Evolutionary conservation across 2,113 vertebrate genomes (phyloP).

Genomic region (Melospiza melodia): DNA sequence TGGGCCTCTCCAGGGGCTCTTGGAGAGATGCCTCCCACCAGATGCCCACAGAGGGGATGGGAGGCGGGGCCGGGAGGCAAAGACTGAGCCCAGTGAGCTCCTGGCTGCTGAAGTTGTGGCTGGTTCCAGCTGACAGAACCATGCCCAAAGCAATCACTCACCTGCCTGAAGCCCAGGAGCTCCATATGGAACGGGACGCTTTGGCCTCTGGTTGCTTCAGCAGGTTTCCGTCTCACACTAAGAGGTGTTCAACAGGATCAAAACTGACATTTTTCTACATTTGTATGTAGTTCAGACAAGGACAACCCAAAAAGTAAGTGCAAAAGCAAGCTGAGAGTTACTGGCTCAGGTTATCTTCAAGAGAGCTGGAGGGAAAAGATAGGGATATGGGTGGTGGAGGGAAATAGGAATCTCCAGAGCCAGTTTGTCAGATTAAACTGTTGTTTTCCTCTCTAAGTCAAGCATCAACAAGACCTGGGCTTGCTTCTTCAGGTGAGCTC

Average conservation of each 20-base stretch:
- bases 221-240: background rate
- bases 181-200: background rate
- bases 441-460: background rate
- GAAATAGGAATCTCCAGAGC: background rate
- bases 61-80: fast-evolving
- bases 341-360: background rate
- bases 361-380: background rate
- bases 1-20: background rate
- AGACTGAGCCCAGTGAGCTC: background rate
- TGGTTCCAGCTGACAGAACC: slow-evolving; percentile 43
- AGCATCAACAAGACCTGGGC: background rate
- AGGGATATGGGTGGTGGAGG: background rate
- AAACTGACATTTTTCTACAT: slow-evolving; percentile 39
- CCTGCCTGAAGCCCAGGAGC: background rate
- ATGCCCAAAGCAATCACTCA: slow-evolving; percentile 36
- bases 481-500: background rate
- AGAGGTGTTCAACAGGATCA: background rate
- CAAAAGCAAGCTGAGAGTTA: background rate
- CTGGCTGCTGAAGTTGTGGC: fast-evolving
- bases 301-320: background rate
- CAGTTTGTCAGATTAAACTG: background rate
- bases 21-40: background rate
- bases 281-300: slow-evolving; percentile 5
- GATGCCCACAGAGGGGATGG: background rate
- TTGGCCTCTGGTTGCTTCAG: background rate